A percentile compares a stretch with the other conserved stretches of the same genome.
Evolutionary conservation across 2,888 invertebrate genomes (phyloP).

Genomic region (Rapana venosa): DNA sequence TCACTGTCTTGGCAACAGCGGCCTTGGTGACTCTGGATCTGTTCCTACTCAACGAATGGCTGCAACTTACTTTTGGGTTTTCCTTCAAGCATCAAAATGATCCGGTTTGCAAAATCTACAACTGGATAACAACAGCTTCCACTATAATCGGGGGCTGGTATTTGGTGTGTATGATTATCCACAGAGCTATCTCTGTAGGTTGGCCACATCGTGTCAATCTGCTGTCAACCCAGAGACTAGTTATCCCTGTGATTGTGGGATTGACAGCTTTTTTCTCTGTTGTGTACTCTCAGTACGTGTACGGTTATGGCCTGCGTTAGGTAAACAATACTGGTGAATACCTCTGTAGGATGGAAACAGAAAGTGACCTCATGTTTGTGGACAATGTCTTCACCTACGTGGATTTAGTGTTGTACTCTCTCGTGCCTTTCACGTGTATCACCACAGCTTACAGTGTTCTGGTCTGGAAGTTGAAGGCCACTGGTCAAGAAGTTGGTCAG

Average conservation of each 20-base stretch:
- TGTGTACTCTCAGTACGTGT: neutral
- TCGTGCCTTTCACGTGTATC: neutral
- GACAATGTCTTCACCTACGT: neutral
- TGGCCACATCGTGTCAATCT: neutral
- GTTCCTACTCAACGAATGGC: neutral
- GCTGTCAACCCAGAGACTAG: neutral
- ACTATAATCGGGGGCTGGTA: neutral
- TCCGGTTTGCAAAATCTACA: neutral
- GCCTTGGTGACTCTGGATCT: neutral
- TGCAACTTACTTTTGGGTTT: neutral
- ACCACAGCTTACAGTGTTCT: neutral
- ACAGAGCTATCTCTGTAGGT: neutral
- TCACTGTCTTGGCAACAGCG: neutral
- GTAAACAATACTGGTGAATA: neutral
- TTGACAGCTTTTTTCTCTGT: neutral
- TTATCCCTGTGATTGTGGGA: neutral
- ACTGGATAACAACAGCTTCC: neutral
- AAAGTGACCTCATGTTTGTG: neutral
- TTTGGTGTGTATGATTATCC: neutral
- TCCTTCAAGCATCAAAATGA: neutral
- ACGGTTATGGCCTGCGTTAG: neutral
- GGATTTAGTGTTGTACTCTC: neutral
- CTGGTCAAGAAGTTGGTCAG: neutral
- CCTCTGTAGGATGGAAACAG: neutral
- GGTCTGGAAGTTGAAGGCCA: neutral